Conservation (phyloP, 1,140 invertebrate species). For the Xylocopa sonorina region DNA sequence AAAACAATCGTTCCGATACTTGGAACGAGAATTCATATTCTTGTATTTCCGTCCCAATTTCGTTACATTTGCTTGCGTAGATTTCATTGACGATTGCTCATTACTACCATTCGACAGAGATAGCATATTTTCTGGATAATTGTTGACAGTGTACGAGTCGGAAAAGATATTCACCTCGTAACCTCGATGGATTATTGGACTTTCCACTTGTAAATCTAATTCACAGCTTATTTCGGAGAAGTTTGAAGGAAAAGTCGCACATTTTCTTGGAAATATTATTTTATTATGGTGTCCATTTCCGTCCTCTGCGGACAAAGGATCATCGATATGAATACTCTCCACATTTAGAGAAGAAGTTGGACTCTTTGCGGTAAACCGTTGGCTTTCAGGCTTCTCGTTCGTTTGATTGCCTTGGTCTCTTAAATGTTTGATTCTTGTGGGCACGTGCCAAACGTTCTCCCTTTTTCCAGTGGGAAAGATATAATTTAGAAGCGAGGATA, state of each 20-base stretch:
- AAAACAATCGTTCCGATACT: background rate
- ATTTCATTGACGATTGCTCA: background rate
- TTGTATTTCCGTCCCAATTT: background rate
- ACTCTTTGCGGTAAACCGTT: background rate
- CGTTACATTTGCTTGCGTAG: background rate
- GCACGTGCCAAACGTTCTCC: background rate
- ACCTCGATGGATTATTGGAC: background rate
- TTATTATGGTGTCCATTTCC: background rate
- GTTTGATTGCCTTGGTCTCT: constrained; percentile 8
- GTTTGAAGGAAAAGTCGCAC: no score
- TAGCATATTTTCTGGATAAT: background rate
- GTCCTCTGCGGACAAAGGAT: background rate
- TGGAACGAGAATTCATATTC: background rate
- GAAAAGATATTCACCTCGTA: background rate
- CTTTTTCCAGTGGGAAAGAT: background rate
- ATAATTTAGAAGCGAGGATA: constrained; percentile 4
- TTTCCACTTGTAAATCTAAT: background rate
- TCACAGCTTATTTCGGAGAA: constrained; percentile 23
- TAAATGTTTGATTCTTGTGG: background rate
- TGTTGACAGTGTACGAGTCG: background rate
- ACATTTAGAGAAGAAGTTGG: no score
- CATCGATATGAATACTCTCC: no score
- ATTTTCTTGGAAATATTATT: background rate
- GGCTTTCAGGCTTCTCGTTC: background rate
- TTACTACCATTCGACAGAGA: background rate